Conservation (phyloP, 2,113 vertebrate genomes). For the Chitala chitala region DNA sequence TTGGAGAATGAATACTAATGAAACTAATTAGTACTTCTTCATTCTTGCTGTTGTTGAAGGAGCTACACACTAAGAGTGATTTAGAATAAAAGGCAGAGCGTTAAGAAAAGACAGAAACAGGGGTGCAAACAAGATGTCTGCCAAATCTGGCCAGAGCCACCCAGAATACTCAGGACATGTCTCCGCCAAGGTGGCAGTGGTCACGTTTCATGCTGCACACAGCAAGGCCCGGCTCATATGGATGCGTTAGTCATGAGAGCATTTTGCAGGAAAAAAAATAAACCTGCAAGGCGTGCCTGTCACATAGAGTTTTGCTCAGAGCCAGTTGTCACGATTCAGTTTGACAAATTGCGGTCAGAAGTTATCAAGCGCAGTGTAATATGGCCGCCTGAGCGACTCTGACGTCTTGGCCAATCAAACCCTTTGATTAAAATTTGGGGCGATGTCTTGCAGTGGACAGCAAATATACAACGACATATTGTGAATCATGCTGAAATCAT, state of each 20-base stretch:
- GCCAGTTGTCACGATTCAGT: not conserved
- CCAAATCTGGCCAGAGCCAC: too few species aligned
- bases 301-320: too few species aligned
- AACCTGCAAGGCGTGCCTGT: not conserved
- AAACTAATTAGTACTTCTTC: not conserved
- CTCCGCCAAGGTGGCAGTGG: too few species aligned
- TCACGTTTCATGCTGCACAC: too few species aligned
- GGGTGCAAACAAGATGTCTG: not conserved
- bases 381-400: not conserved
- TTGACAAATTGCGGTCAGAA: not conserved
- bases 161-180: too few species aligned
- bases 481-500: too few species aligned
- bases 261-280: not conserved
- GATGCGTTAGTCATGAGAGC: not conserved
- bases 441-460: too few species aligned
- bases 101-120: not conserved
- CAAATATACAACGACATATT: too few species aligned
- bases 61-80: not conserved
- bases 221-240: not conserved
- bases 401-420: not conserved
- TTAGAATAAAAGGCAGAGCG: not conserved
- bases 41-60: not conserved
- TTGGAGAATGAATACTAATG: not conserved
- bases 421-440: not conserved
- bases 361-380: too few species aligned